Base-by-base conservation (phyloP, 2,113 vertebrate species). In the Zosterops pallidus region DNA sequence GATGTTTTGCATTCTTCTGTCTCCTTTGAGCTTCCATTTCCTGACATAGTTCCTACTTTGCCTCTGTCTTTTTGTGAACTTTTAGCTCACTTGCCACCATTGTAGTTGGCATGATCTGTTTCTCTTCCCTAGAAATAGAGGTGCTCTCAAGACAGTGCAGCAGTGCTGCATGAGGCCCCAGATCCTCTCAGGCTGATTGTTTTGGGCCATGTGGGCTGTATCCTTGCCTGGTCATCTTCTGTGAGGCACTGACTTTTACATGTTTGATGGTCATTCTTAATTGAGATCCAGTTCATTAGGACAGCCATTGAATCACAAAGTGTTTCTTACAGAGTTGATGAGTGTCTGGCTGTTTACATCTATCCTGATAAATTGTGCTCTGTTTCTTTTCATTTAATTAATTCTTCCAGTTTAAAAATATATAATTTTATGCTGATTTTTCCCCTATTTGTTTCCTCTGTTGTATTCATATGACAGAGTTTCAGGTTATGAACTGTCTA, bases 391-490 rank as follows among this genome's bases (percentile, higher is more conserved):
- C 7, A 25, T 83, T 67, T 63, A 50, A 1, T 19, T 82, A 18
- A 29, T 75, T 88, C 28, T 41, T 84, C 16, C 1, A 4, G 22
- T 70, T 90, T 62, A 60, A 52, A 70, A 75, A 90, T 35, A 24
- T 10, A 19, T 68, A 28, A 37, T 53, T 85, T 75, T 60, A 64
- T 72, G 39, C 26, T 60, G 14, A 1, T 42, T 68, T 55, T 2
- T 0, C 1, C 22, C 28, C 11, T 29, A 6, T 57, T 71, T 83
- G 4, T 83, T 74, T 7, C 4, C 50, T 86, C 26, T 83, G 0
- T 59, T 81, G 6, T 52, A 23, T 89, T 94, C 1, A 1, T 82
- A 29, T 59, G 25, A 25, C 9, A 67, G 14, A 56, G 4, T 92
- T 75, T 72, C 41, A 72, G 33, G 12, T 80, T 92, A 37, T 42